phyloP scores from a whole-genome alignment of 2,113 vertebrate genomes.

The Xiphorhynchus elegans region DNA sequence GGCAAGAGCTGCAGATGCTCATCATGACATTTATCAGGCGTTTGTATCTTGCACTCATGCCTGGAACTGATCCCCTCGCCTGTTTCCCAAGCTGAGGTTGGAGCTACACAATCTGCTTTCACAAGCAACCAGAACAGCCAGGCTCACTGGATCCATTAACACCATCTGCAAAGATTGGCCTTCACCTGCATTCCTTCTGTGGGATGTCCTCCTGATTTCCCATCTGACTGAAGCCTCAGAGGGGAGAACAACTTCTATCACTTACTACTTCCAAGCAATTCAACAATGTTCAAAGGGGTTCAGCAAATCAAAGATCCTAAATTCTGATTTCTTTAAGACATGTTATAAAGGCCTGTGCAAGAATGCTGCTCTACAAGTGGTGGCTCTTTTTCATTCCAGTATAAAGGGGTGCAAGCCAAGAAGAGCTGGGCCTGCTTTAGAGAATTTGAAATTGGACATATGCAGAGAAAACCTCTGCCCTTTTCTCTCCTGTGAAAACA shows the following conservation, averaged over 20 bases:
- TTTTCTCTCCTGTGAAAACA: neutral
- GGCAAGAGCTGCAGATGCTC: neutral
- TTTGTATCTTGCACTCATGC: neutral
- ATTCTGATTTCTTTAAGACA: neutral
- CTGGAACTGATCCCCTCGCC: neutral
- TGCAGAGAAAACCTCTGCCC: neutral
- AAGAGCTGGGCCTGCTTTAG: neutral
- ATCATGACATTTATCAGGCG: accelerated
- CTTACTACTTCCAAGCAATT: neutral
- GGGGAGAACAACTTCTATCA: neutral
- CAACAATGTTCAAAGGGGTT: neutral
- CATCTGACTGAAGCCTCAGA: neutral
- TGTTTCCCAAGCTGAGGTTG: neutral
- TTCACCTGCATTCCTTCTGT: neutral
- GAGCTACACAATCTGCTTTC: neutral
- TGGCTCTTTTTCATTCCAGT: neutral
- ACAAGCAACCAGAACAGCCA: neutral
- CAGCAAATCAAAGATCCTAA: neutral
- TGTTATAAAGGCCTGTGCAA: neutral
- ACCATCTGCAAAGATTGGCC: neutral
- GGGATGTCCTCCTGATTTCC: neutral
- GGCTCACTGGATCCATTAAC: neutral
- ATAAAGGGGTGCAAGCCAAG: neutral
- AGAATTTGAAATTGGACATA: neutral
- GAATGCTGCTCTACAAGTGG: neutral